phyloP scores from a whole-genome alignment of 2,113 vertebrate genomes.

The Aegotheles bennettii region DNA sequence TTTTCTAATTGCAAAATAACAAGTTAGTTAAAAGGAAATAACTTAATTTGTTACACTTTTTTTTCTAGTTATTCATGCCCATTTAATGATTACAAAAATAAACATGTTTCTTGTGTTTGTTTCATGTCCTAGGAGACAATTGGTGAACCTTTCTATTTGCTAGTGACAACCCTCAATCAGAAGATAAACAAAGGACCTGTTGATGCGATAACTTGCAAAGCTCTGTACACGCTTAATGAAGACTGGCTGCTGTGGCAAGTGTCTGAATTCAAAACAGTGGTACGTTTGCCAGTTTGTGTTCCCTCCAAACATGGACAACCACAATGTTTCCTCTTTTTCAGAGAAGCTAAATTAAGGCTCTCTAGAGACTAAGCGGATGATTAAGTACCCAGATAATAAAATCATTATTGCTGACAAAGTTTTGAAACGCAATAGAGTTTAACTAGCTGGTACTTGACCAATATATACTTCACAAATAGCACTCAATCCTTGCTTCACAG shows the following conservation, averaged over 20 bases:
- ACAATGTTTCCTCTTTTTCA: background rate
- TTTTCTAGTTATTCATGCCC: background rate
- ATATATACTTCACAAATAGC: background rate
- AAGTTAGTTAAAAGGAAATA: background rate
- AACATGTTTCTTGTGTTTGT: background rate
- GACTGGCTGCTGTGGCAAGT: conserved; percentile 97
- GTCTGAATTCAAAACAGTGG: conserved; percentile 86
- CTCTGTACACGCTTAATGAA: conserved; percentile 92
- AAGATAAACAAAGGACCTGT: conserved; percentile 92
- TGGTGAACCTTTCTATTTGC: conserved; percentile 88
- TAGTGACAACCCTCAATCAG: conserved; percentile 89
- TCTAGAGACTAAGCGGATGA: background rate
- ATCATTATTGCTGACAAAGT: background rate
- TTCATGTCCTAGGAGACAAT: conserved; percentile 83
- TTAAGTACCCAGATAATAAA: background rate
- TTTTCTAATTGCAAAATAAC: background rate
- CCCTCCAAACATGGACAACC: background rate
- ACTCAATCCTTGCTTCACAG: background rate
- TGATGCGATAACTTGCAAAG: conserved; percentile 90
- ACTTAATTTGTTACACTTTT: background rate
- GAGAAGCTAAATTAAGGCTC: background rate
- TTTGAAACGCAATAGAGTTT: background rate
- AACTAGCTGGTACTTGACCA: background rate
- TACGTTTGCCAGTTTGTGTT: conserved; percentile 49
- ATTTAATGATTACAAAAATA: background rate